Conservation (phyloP, 2,113 vertebrate genomes). For the Crotalus helleri region DNA sequence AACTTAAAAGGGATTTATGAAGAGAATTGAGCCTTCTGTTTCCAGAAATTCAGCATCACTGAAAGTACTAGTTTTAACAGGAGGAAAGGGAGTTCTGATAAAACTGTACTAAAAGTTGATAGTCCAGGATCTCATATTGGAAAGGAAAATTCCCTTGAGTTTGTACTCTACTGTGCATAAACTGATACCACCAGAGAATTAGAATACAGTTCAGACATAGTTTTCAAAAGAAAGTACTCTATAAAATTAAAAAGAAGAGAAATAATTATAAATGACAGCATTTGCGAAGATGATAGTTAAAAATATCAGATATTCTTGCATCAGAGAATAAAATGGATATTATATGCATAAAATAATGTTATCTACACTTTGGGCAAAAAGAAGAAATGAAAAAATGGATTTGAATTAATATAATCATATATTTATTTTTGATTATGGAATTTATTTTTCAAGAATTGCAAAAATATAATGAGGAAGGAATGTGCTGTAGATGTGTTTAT, state of each 20-base stretch:
- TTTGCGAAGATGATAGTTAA: neutral
- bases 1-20: neutral
- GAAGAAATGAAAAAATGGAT: neutral
- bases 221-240: neutral
- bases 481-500: neutral
- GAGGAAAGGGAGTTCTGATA: neutral
- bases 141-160: neutral
- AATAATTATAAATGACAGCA: neutral
- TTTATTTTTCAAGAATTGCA: neutral
- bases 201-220: neutral
- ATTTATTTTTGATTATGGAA: neutral
- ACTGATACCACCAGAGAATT: neutral
- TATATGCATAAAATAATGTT: neutral
- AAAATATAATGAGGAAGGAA: neutral
- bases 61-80: neutral
- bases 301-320: neutral
- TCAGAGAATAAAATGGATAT: neutral
- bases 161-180: neutral
- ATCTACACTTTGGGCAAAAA: neutral
- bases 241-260: neutral
- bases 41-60: neutral
- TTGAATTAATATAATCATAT: neutral
- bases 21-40: neutral
- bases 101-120: neutral
- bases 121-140: neutral